phyloP scores from a whole-genome alignment of 53 echinoderm and acorn worm species.

The Stichopus horrens region DNA sequence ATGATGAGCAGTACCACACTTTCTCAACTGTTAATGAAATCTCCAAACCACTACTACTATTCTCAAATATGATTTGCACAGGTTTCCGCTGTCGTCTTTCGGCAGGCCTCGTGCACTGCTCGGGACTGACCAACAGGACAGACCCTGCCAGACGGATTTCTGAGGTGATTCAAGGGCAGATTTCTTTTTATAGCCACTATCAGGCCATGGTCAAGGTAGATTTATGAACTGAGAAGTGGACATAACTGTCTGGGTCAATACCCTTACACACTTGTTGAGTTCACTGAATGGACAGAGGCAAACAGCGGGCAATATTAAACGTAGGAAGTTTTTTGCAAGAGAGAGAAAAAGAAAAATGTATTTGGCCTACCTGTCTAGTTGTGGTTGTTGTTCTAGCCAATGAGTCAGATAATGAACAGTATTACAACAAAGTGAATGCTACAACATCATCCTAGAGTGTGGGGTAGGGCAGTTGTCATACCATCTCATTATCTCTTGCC shows the following conservation, averaged over 20 bases:
- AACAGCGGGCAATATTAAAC: neutral
- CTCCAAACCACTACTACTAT: conserved; percentile 31
- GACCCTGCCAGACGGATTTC: conserved; percentile 22
- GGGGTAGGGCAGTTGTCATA: conserved; percentile 33
- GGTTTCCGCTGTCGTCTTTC: conserved; percentile 28
- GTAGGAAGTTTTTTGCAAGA: neutral
- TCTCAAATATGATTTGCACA: conserved; percentile 47
- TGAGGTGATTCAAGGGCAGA: conserved; percentile 40
- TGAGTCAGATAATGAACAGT: conserved; percentile 28
- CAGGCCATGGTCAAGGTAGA: conserved; percentile 46
- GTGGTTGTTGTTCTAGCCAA: conserved; percentile 37
- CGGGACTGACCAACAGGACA: conserved; percentile 31
- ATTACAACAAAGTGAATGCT: conserved; percentile 13
- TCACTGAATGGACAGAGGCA: conserved; percentile 37
- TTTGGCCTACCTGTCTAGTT: conserved; percentile 37
- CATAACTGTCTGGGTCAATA: conserved; percentile 27
- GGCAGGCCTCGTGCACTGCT: conserved; percentile 23
- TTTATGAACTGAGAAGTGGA: conserved; percentile 39
- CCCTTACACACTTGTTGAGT: conserved; percentile 41
- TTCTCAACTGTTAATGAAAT: conserved; percentile 45
- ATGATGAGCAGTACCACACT: conserved; percentile 44
- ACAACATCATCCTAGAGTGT: neutral
- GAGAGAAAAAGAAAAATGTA: neutral
- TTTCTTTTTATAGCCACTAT: conserved; percentile 30
- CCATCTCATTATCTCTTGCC: conserved; percentile 41